phyloP scores from a whole-genome alignment of 2,888 invertebrate genomes.

The Chrysotoxum bicinctum region DNA sequence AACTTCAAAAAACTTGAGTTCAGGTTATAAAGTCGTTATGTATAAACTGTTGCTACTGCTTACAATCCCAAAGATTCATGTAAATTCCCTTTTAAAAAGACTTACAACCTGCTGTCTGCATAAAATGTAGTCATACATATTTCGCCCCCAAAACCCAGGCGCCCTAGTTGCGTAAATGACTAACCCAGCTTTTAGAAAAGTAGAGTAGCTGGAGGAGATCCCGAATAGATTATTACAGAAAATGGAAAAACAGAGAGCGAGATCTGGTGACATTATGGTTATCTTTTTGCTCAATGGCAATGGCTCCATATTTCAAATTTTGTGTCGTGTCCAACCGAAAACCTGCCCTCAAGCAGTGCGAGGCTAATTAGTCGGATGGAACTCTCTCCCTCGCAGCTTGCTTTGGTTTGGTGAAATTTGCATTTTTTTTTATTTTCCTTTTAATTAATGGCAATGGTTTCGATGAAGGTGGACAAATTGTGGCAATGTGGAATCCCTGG shows the following conservation, averaged over 20 bases:
- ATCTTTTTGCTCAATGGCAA: slow-evolving; percentile 57
- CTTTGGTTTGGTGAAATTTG: slow-evolving; percentile 17
- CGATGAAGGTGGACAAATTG: slow-evolving; percentile 67
- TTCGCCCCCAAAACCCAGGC: neutral
- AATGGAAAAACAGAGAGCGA: slow-evolving; percentile 38
- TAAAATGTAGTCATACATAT: neutral
- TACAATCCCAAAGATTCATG: too few relatives aligned
- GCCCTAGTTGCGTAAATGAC: neutral
- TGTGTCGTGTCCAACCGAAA: slow-evolving; percentile 44
- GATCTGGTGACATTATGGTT: slow-evolving; percentile 66
- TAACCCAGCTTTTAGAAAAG: neutral
- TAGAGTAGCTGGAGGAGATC: slow-evolving; percentile 32
- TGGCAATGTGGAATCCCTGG: slow-evolving; percentile 58
- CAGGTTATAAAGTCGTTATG: too few relatives aligned
- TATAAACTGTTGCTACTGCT: too few relatives aligned
- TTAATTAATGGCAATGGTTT: slow-evolving; percentile 69
- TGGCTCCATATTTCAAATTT: slow-evolving; percentile 65
- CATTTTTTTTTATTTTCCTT: slow-evolving; percentile 27
- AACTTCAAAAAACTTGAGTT: too few relatives aligned
- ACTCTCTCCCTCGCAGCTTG: slow-evolving; percentile 9
- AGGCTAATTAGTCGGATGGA: slow-evolving; percentile 42
- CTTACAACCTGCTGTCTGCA: too few relatives aligned
- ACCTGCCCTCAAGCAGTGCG: slow-evolving; percentile 48
- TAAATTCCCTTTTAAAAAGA: too few relatives aligned
- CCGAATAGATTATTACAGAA: slow-evolving; percentile 56